phyloP scores from a whole-genome alignment of 2,113 vertebrate genomes.

The Chelonoidis abingdonii region DNA sequence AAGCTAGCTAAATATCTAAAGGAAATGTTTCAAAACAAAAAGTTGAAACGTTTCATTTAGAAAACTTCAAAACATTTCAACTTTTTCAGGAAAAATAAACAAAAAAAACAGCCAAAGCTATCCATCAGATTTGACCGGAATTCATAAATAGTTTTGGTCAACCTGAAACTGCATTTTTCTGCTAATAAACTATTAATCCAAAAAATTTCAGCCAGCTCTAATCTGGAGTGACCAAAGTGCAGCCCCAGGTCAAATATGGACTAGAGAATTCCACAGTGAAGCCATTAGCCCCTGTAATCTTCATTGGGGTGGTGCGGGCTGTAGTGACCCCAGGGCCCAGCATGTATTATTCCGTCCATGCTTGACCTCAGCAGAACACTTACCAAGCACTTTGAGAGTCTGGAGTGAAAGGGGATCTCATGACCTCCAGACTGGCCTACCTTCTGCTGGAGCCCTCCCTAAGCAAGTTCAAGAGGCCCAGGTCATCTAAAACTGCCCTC shows the following conservation, averaged over 20 bases:
- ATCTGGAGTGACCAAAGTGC: background rate
- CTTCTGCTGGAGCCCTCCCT: no score
- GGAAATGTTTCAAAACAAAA: background rate
- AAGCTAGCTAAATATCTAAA: background rate
- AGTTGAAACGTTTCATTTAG: background rate
- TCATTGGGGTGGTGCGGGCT: background rate
- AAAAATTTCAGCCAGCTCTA: background rate
- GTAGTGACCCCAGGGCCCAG: fast-evolving
- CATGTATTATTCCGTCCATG: background rate
- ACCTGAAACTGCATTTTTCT: background rate
- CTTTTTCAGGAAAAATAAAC: background rate
- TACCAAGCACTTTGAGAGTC: fast-evolving
- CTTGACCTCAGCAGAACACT: background rate
- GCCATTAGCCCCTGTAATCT: background rate
- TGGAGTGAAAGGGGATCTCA: background rate
- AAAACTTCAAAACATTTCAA: background rate
- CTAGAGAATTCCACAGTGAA: background rate
- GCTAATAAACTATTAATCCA: background rate
- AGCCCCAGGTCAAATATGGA: background rate
- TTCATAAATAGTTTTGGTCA: background rate
- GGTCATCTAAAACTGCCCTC: background rate
- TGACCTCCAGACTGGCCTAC: background rate
- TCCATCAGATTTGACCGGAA: background rate
- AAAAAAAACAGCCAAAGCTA: background rate
- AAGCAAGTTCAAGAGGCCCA: background rate